Percentiles rank a stretch among this genome's conserved stretches.
phyloP scores from a whole-genome alignment of 2,888 invertebrate genomes.

The Axea sp. region DNA sequence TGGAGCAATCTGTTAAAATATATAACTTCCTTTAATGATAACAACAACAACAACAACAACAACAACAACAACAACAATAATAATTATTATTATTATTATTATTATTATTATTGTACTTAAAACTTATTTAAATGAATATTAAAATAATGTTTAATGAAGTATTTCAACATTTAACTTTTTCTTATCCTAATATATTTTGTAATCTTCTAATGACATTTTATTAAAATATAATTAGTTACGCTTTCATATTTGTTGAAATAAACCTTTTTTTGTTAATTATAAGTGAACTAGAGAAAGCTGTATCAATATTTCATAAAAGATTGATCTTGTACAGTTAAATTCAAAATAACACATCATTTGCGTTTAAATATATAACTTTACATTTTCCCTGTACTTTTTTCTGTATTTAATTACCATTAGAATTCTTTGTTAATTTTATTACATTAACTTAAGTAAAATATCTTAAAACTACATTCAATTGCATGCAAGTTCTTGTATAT shows the following conservation, averaged over 20 bases:
- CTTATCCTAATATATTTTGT: slow-evolving; percentile 1
- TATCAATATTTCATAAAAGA: too few relatives aligned
- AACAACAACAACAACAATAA: too few relatives aligned
- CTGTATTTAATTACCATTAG: too few relatives aligned
- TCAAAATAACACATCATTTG: too few relatives aligned
- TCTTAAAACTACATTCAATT: too few relatives aligned
- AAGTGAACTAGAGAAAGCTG: not conserved
- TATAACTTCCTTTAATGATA: not conserved
- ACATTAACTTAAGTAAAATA: too few relatives aligned
- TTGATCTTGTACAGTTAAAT: too few relatives aligned
- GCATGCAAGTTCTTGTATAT: too few relatives aligned
- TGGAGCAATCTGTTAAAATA: slow-evolving; percentile 71
- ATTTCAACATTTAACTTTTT: slow-evolving; percentile 19
- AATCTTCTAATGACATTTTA: slow-evolving; percentile 5
- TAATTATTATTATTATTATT: not conserved
- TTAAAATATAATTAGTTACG: slow-evolving; percentile 36
- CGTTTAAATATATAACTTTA: too few relatives aligned
- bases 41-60: not conserved
- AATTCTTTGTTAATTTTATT: too few relatives aligned
- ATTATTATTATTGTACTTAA: not conserved
- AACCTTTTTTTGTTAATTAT: not conserved
- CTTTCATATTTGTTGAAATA: slow-evolving; percentile 33
- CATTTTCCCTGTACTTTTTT: too few relatives aligned
- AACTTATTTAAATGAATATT: too few relatives aligned
- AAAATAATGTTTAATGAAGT: slow-evolving; percentile 19